Percentiles rank a stretch among this genome's conserved stretches.
phyloP scores from a whole-genome alignment of 2,888 invertebrate species.

The Dorcus parallelipipedus region DNA sequence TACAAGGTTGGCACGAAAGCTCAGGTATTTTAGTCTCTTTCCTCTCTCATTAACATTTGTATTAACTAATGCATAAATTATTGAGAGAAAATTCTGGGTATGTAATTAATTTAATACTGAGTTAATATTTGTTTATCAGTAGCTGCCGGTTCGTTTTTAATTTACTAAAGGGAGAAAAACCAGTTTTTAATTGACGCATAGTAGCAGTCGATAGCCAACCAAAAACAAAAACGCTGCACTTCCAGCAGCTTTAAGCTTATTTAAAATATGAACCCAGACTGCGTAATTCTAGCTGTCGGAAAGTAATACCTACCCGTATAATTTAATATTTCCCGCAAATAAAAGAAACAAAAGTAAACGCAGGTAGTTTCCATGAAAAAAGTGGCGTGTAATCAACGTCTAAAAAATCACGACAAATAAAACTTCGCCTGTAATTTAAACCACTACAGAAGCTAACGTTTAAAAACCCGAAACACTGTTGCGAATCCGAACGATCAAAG shows the following conservation, averaged over 20 bases:
- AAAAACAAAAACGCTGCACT: neutral
- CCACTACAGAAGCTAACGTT: conserved; percentile 25
- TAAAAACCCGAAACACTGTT: conserved; percentile 10
- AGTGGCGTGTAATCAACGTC: conserved; percentile 22
- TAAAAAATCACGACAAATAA: conserved; percentile 26
- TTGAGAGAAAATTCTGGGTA: too few relatives aligned
- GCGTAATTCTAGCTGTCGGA: conserved; percentile 1
- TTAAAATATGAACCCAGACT: neutral
- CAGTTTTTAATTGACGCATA: too few relatives aligned
- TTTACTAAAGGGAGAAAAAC: too few relatives aligned
- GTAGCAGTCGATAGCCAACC: neutral
- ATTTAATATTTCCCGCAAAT: neutral
- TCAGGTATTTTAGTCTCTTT: too few relatives aligned
- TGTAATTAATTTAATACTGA: too few relatives aligned
- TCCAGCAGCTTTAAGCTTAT: too few relatives aligned
- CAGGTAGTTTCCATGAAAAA: conserved; percentile 13
- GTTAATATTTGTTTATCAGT: too few relatives aligned
- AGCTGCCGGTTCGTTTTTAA: too few relatives aligned
- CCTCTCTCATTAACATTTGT: too few relatives aligned
- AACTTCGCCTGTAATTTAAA: conserved; percentile 25
- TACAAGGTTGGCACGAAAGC: too few relatives aligned
- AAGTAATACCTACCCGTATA: neutral
- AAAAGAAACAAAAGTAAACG: conserved; percentile 9
- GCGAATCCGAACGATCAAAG: neutral
- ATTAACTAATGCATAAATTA: too few relatives aligned